Base-by-base conservation (phyloP, 2,888 invertebrate genomes). In the Drosophila dives region DNA sequence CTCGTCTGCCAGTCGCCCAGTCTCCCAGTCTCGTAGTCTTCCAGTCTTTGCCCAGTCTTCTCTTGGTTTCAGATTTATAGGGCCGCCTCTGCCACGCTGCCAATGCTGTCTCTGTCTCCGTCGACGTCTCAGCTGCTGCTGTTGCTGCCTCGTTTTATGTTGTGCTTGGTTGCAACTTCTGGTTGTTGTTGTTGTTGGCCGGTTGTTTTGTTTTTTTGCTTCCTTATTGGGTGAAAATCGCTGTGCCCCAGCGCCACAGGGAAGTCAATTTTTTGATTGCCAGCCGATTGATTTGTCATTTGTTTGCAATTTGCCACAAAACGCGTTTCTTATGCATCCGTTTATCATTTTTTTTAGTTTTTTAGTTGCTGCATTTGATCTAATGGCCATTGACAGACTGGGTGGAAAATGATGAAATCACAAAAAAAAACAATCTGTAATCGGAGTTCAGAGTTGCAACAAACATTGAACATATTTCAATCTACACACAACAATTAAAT, bases 161-260 rank as follows among this genome's bases (percentile, higher is more conserved):
- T 82, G 77, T 87, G 83, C 79, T 86, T 85, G 81, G 75, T 72
- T 85, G 86, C 83, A 81, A 81, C 83, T 85, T 86, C 83, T 84
- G 86, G 81, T 89, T 80, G 70, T 68, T 70, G 75, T 51, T 58
- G 65, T 29, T 73, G 53, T 23, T 67, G 66, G n/a, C 12, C 40
- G 40, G 26, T n/a, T 53, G 69, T 65, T 34, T 56, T 48, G 56
- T 61, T 78, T 66, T 63, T 81, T 86, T 72, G 84, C 88, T 86
- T 86, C 86, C 86, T 86, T 86, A 86, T 86, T 87, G 84, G 86
- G 86, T 87, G 87, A 87, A 85, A 87, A 87, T 86, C 77, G 79
- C 68, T 49, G 68, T 55, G 73, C 80, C 49, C n/a, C 73, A 71
- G 58, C 66, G 77, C 66, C 74, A 76, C 67, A 72, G 78, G 86